Percentiles rank a stretch among this genome's conserved stretches.
These are phyloP conservation scores for Plusia festucae DNA, from an alignment of 2,888 invertebrate genomes.

Conservation along the genomic window DNA sequence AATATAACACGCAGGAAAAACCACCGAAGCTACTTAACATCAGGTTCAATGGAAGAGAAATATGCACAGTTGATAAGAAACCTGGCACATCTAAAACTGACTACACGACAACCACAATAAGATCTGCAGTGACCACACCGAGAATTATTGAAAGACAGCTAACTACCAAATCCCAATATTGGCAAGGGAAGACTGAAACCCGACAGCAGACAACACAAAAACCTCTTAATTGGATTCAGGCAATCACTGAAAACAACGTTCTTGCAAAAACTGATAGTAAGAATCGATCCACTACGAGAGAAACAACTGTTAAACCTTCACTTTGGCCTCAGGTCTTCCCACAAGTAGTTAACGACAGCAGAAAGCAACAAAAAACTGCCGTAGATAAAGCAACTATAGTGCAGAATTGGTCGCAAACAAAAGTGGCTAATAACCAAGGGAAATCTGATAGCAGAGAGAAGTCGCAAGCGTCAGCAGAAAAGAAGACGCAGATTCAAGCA, in stretches of 20 bases:
- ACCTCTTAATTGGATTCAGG: conserved; percentile 25
- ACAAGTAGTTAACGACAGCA: background rate
- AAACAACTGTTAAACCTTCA: conserved; percentile 16
- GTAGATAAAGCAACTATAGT: background rate
- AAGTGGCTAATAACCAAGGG: conserved; percentile 14
- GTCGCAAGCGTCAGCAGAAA: background rate
- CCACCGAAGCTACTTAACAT: conserved; percentile 84
- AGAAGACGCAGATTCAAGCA: background rate
- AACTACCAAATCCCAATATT: conserved; percentile 17
- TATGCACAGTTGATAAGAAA: conserved; percentile 70
- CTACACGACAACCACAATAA: conserved; percentile 14
- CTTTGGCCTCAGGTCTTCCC: conserved; percentile 16
- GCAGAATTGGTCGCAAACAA: conserved; percentile 15
- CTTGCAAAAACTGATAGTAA: background rate
- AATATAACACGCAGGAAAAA: conserved; percentile 80
- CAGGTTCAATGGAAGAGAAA: conserved; percentile 88
- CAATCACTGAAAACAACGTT: conserved; percentile 11
- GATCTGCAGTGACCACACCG: conserved; percentile 8
- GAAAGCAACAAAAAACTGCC: background rate
- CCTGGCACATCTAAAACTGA: background rate
- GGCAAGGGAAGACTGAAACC: conserved; percentile 9
- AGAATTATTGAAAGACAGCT: conserved; percentile 7
- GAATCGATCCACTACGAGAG: background rate
- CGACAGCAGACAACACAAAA: conserved; percentile 18
- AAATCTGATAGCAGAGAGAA: background rate